These are phyloP conservation scores for Rhinogobius similis DNA, from an alignment of 2,113 vertebrate species.

Conservation along the genomic window DNA sequence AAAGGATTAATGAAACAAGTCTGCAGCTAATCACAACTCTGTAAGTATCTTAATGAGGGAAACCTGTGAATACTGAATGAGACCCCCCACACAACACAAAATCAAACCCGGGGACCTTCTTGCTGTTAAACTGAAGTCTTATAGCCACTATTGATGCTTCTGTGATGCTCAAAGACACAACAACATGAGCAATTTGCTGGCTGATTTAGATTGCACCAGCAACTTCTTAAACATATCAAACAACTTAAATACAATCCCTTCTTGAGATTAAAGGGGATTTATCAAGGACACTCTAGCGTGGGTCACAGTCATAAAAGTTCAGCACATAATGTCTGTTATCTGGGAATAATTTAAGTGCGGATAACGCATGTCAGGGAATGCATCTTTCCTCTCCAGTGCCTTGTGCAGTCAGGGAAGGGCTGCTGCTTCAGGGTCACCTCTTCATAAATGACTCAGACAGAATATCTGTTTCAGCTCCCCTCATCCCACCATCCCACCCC, in stretches of 20 bases:
- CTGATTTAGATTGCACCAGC: background rate
- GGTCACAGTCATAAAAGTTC: background rate
- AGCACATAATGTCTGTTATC: background rate
- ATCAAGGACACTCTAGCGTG: conserved; percentile 5
- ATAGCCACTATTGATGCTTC: no score
- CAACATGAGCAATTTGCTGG: background rate
- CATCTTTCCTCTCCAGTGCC: conserved; percentile 36
- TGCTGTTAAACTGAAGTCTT: no score
- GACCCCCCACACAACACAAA: no score
- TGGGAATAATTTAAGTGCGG: conserved; percentile 24
- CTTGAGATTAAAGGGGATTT: no score
- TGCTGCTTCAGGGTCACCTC: conserved; percentile 55
- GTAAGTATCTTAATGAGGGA: no score
- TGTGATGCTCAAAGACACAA: no score
- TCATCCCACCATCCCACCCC: no score
- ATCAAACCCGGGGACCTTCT: no score
- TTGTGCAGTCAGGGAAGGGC: conserved; percentile 30
- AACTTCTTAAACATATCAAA: background rate
- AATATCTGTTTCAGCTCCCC: conserved; percentile 46
- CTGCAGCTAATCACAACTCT: no score
- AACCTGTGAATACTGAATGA: no score
- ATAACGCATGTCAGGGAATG: conserved; percentile 19
- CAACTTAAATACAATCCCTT: no score
- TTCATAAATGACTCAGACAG: conserved; percentile 50
- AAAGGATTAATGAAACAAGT: no score